Percentiles rank a stretch among this genome's conserved stretches.
phyloP scores from a whole-genome alignment of 2,113 vertebrate genomes.

The Bubo bubo region DNA sequence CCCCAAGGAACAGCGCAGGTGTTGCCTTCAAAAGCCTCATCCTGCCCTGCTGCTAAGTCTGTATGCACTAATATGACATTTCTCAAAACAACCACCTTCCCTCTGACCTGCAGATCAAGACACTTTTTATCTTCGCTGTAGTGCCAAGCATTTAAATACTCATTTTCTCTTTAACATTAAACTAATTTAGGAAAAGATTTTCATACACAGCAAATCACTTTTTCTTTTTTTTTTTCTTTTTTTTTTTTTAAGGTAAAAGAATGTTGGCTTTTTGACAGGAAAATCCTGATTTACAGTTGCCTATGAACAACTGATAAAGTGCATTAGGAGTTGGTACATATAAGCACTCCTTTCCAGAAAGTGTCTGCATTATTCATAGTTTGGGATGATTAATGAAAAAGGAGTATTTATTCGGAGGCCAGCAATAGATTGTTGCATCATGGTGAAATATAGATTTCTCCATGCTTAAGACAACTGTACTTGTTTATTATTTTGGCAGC shows the following conservation, averaged over 20 bases:
- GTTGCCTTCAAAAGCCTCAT: not conserved
- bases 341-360: not conserved
- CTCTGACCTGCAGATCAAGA: not conserved
- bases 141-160: not conserved
- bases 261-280: not conserved
- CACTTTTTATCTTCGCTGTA: not conserved
- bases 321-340: not conserved
- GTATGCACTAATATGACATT: too few relatives aligned
- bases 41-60: not conserved
- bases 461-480: not conserved
- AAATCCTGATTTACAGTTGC: not conserved
- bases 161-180: not conserved
- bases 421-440: not conserved
- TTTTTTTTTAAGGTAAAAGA: not conserved
- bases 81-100: not conserved
- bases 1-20: accelerated
- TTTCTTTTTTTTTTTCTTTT: too few relatives aligned
- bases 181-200: not conserved
- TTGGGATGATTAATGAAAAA: not conserved
- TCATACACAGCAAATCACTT: not conserved
- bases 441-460: not conserved
- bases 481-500: constrained; percentile 7
- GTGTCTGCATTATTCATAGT: constrained; percentile 21
- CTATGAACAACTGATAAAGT: not conserved
- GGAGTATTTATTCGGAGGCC: not conserved